Evolutionary conservation across 37 sponge, comb jelly and placozoan genomes (phyloP).

Genomic region (Geodia barretti): DNA sequence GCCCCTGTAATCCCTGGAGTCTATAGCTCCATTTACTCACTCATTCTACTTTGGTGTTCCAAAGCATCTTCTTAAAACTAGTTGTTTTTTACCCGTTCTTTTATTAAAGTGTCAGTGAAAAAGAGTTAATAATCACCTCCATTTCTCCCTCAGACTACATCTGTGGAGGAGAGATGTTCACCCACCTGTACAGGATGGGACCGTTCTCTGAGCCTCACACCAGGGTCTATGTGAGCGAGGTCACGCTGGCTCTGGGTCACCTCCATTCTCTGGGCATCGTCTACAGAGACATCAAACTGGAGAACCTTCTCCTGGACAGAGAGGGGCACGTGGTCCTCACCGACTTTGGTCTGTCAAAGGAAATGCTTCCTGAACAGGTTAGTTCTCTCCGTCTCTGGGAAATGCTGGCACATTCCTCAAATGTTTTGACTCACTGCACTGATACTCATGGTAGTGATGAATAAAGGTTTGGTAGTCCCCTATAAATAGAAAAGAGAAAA

Average conservation of each 20-base stretch:
- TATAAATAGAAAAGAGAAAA: too few relatives aligned
- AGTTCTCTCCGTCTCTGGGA: neutral
- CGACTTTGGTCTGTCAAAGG: conserved; percentile 97
- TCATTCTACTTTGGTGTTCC: neutral
- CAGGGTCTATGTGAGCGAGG: conserved; percentile 85
- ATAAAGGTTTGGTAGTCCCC: too few relatives aligned
- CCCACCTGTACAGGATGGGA: conserved; percentile 87
- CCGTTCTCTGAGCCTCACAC: conserved; percentile 82
- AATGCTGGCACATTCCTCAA: neutral
- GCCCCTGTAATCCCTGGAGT: conserved; percentile 10
- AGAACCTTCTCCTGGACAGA: conserved; percentile 91
- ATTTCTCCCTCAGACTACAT: conserved; percentile 82
- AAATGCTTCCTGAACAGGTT: conserved; percentile 71
- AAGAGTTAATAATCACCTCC: too few relatives aligned
- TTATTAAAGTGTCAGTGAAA: too few relatives aligned
- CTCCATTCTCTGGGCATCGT: conserved; percentile 90
- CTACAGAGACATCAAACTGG: conserved; percentile 95
- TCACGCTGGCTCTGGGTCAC: conserved; percentile 89
- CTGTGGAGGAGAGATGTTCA: conserved; percentile 96
- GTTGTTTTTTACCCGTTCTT: neutral
- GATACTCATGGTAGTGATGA: too few relatives aligned
- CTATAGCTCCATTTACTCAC: neutral
- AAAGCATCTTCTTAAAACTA: neutral
- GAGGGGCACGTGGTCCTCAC: conserved; percentile 95
- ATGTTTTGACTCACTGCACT: neutral